Base-by-base conservation (phyloP, 2,797 vertebrate species). In the Tokudaia tokunoshimensis region DNA sequence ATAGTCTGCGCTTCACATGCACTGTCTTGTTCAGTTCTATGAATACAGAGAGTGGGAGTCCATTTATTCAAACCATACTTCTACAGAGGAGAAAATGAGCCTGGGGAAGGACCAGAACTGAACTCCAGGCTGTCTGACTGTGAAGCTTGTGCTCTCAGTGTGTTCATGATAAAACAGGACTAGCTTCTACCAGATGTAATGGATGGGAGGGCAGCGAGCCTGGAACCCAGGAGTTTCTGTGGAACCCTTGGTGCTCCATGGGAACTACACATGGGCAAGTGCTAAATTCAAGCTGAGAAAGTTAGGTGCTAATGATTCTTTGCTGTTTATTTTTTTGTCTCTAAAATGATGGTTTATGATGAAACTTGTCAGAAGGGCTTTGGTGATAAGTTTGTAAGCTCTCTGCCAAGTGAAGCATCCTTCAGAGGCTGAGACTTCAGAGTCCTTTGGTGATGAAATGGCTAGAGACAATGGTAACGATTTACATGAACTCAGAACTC, bases 361-460 rank as follows among this genome's bases (percentile, higher is more conserved):
- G 85, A 95, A 86, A 20, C 26, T 80, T 96, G 47, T 75, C 29
- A 85, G 96, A 96, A 84, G 14, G 17, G 75, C 34, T 94, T 89
- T 85, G 52, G 74, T 88, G 22, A 72, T 34, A 76, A 34, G 8
- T 50, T 93, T 92, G 57, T 82, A 87, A 96, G 19, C 31, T 10
- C 82, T 74, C 37, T 75, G 24, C 19, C 29, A 74, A 52, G 37
- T 76, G 63, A 20, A n/a, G 3, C 17, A 50, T 87, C 84, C 59
- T 90, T 92, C 78, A 90, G 92, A 63, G 67, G 65, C 2, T 86
- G 57, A 72, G 57, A 74, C 55, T 52, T 2, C 67, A 92, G 63
- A 82, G 50, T 81, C 67, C 34, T 3, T 75, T 37, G 10, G 37
- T 81, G 65, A 94, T 10, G 67, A 94, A 94, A 79, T 80, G 63